These are phyloP conservation scores for Atlantisia rogersi DNA, from an alignment of 2,113 vertebrate genomes.

Conservation along the genomic window DNA sequence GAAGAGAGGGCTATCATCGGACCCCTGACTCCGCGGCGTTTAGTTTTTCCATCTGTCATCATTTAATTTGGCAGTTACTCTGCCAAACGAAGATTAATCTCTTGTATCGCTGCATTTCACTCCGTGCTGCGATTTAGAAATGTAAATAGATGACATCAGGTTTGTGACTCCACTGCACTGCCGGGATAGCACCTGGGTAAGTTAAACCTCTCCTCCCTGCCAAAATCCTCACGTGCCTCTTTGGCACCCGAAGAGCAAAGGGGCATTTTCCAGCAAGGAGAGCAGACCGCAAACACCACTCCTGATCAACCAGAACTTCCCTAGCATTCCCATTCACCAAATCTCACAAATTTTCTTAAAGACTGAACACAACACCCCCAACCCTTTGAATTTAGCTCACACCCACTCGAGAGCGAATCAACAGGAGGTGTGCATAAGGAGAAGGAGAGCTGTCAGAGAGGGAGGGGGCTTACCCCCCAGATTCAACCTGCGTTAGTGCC, in stretches of 20 bases:
- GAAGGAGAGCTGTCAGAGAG: background rate
- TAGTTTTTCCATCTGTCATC: conserved; percentile 46
- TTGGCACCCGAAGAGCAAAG: background rate
- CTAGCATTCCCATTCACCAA: background rate
- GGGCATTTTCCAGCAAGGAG: background rate
- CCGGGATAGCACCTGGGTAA: conserved; percentile 23
- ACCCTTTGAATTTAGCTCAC: background rate
- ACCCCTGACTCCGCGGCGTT: conserved; percentile 16
- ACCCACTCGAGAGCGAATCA: background rate
- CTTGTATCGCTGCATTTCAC: background rate
- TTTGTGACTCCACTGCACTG: conserved; percentile 4
- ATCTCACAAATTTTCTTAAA: background rate
- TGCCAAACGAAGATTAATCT: conserved; percentile 13
- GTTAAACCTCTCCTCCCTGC: background rate
- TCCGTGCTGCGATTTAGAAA: conserved; percentile 17
- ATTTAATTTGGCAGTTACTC: conserved; percentile 48
- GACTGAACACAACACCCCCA: background rate
- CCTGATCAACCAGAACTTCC: background rate
- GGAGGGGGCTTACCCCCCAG: background rate
- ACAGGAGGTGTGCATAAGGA: fast-evolving
- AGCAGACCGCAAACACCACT: background rate
- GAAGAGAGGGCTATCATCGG: background rate
- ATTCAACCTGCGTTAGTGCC: background rate
- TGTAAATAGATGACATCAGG: conserved; percentile 24
- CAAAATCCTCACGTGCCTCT: background rate